Evolutionary conservation across 2,888 invertebrate genomes (phyloP).

Genomic region (Allacma fusca): DNA sequence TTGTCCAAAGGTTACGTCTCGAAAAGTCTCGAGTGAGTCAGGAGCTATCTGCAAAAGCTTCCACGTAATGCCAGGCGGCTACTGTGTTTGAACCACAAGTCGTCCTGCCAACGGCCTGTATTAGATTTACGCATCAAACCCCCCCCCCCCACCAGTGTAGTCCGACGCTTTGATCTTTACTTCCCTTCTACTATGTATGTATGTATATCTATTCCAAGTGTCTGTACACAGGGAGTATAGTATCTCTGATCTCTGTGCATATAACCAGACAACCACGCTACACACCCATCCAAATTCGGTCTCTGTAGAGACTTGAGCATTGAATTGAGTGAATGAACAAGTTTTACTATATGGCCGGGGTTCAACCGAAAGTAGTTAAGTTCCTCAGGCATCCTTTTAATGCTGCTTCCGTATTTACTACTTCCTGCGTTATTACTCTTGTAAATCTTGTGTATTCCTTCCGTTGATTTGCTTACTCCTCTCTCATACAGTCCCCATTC

Average conservation of each 20-base stretch:
- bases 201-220: not conserved
- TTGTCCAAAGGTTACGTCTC: not conserved
- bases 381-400: conserved; percentile 30
- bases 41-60: too few species aligned
- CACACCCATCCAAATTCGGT: too few species aligned
- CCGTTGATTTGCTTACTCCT: too few species aligned
- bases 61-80: too few species aligned
- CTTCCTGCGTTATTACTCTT: conserved; percentile 32
- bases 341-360: not conserved
- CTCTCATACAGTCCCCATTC: too few species aligned
- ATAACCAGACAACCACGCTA: too few species aligned
- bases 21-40: too few species aligned
- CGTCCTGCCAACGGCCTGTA: conserved; percentile 1
- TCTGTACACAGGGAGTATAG: too few species aligned
- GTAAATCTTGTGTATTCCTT: not conserved
- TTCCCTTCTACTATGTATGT: not conserved
- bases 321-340: not conserved
- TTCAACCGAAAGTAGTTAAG: not conserved
- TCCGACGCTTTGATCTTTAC: not conserved
- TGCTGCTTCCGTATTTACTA: conserved; percentile 30
- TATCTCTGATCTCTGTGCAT: too few species aligned
- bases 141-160: too few species aligned
- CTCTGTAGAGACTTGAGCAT: too few species aligned
- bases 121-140: not conserved
- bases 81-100: not conserved